These are phyloP conservation scores for Cyclophora albipunctata DNA, from an alignment of 2,888 invertebrate genomes.

Conservation along the genomic window DNA sequence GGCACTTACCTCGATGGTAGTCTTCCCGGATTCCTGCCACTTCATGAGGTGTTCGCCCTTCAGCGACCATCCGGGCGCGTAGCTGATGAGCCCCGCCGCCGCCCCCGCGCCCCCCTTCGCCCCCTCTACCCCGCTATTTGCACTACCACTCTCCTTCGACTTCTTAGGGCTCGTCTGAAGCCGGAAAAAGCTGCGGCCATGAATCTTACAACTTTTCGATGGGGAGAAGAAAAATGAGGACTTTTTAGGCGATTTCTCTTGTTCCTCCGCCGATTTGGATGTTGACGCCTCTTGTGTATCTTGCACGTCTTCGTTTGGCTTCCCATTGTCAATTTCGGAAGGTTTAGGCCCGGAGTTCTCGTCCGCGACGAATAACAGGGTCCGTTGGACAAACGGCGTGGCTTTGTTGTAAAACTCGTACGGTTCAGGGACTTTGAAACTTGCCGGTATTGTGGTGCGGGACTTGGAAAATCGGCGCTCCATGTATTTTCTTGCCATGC, in stretches of 20 bases:
- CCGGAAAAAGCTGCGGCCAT: conserved; percentile 69
- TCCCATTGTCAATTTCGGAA: conserved; percentile 22
- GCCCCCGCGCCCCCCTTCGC: conserved; percentile 32
- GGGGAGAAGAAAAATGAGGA: conserved; percentile 72
- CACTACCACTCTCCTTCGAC: conserved; percentile 48
- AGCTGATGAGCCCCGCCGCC: conserved; percentile 72
- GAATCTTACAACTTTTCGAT: conserved; percentile 69
- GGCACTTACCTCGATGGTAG: conserved; percentile 71
- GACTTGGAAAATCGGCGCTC: conserved; percentile 68
- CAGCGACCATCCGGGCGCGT: conserved; percentile 77
- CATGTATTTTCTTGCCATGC: conserved; percentile 74
- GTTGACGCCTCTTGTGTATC: conserved; percentile 45
- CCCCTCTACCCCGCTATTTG: conserved; percentile 22
- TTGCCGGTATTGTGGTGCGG: conserved; percentile 63
- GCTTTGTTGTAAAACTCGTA: conserved; percentile 71
- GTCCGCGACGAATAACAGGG: conserved; percentile 64
- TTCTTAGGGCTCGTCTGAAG: conserved; percentile 71
- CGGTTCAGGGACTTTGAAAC: conserved; percentile 65
- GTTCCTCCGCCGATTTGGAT: conserved; percentile 54
- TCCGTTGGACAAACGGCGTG: conserved; percentile 69
- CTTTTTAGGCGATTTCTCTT: conserved; percentile 70
- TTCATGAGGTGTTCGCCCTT: conserved; percentile 78
- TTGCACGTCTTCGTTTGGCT: conserved; percentile 32
- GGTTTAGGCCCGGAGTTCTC: conserved; percentile 63
- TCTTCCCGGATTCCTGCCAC: conserved; percentile 77